Evolutionary conservation across 2,113 vertebrate species (phyloP), one percentile per base, ranked within the genome.

Genomic region (Pipa parva): DNA sequence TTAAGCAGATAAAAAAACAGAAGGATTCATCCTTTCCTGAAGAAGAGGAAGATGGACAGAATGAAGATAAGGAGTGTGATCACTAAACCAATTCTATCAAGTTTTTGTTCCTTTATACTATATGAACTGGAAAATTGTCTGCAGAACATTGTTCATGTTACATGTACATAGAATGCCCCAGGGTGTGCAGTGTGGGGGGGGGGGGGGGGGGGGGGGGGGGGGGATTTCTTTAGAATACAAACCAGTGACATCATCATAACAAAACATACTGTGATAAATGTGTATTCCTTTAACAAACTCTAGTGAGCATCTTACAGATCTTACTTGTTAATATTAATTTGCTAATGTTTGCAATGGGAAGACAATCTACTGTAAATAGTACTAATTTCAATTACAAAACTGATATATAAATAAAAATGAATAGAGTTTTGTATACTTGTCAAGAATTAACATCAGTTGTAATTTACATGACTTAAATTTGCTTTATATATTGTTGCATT

Each of bases 1-100:
- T 89, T 73, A 92, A 90, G 58, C 87, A 88, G n/a, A 76, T 87
- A 80, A 89, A 87, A 81, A 86, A 74, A 15, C 85, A 86, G 80
- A 88, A 76, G 10, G 83, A 83, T 3, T 76, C 86, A 4, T 73
- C 80, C 0, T 86, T 91, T 63, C 89, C 84, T 28, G 90, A 91
- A 42, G 89, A 91, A 79, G 90, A 91, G 27, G 89, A 90, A 57
- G 48, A 52, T 1, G 62, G 70, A 57, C 1, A 81, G 6, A 85
- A 87, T 71, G 79, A 76, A 62, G 87, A 85, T 52, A 84, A 86
- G n/a, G 81, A 84, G 11, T 83, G 83, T 83, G 75, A 75, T 25
- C 87, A 83, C 21, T 87, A 81, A 74, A 62, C 4, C 79, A 72
- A 56, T 5, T 2, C 33, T 36, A 12, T 15, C 15, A 13, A 12